These are phyloP conservation scores for Lipophrys pholis DNA, from an alignment of 2,113 vertebrate genomes.

Conservation along the genomic window DNA sequence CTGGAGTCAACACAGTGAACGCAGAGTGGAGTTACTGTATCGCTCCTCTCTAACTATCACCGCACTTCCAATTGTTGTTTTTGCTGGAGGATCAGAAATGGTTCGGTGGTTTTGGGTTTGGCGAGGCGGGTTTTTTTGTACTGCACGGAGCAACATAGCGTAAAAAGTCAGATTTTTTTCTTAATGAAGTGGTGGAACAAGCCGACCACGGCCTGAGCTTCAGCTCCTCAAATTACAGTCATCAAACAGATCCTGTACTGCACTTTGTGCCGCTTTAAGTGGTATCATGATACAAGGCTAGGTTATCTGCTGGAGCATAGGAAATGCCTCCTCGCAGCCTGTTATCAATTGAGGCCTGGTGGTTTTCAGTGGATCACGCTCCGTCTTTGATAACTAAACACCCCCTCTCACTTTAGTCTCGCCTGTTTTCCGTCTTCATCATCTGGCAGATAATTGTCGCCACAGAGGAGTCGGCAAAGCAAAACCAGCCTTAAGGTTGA, in stretches of 20 bases:
- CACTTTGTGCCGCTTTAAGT: slow-evolving; percentile 20
- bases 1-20: slow-evolving; percentile 60
- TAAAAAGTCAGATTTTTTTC: not conserved
- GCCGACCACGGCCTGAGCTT: not conserved
- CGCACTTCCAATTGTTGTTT: slow-evolving; percentile 21
- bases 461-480: slow-evolving; percentile 17
- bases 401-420: slow-evolving; percentile 62
- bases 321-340: slow-evolving; percentile 58
- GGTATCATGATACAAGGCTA: not conserved
- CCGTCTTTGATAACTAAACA: slow-evolving; percentile 63
- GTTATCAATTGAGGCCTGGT: slow-evolving; percentile 64
- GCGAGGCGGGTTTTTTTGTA: too few species aligned
- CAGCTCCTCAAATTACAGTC: too few species aligned
- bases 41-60: slow-evolving; percentile 13
- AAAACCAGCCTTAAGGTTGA: too few species aligned
- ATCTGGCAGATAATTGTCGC: slow-evolving; percentile 76
- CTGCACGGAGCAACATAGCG: too few species aligned
- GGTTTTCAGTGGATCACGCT: slow-evolving; percentile 63
- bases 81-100: not conserved
- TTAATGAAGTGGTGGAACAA: not conserved
- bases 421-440: slow-evolving; percentile 67
- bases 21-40: slow-evolving; percentile 31
- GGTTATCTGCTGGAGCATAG: slow-evolving; percentile 21
- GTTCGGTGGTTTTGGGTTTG: not conserved
- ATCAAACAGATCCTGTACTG: slow-evolving; percentile 11